A percentile compares a stretch with the other conserved stretches of the same genome.
Evolutionary conservation across 2,888 invertebrate species (phyloP).

Genomic region (Archips xylosteana): DNA sequence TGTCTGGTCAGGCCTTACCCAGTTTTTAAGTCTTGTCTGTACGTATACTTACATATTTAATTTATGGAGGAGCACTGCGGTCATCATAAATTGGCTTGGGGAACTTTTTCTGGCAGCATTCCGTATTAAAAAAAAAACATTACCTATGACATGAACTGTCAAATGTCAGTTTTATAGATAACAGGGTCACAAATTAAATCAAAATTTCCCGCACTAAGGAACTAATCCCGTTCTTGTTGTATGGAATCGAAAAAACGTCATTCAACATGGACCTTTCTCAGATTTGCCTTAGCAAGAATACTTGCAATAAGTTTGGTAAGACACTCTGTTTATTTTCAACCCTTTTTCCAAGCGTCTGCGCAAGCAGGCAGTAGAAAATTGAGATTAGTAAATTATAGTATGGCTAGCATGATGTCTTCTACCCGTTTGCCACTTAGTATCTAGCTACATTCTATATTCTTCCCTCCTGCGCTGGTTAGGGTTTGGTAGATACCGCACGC

Average conservation of each 20-base stretch:
- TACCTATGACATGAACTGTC: background rate
- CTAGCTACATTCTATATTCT: too few species aligned
- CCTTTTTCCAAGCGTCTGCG: background rate
- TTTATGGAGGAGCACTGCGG: too few species aligned
- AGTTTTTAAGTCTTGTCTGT: too few species aligned
- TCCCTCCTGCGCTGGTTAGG: too few species aligned
- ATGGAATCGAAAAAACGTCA: background rate
- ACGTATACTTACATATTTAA: too few species aligned
- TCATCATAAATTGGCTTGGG: too few species aligned
- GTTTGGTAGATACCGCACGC: too few species aligned
- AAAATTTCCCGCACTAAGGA: conserved; percentile 1
- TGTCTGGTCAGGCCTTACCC: too few species aligned
- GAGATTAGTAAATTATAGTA: too few species aligned
- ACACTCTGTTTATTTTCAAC: background rate
- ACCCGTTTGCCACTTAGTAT: too few species aligned
- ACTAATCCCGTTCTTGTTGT: conserved; percentile 7
- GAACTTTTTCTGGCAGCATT: too few species aligned
- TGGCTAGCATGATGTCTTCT: too few species aligned
- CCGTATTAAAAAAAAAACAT: background rate
- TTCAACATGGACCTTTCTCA: conserved; percentile 53
- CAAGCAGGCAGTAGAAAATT: background rate
- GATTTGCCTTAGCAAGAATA: conserved; percentile 56
- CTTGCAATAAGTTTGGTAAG: conserved; percentile 64
- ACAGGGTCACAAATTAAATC: background rate
- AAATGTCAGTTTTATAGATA: background rate